Evolutionary conservation across 92 coral and sea anemone genomes (phyloP).

Genomic region (Heliopora coerulea): DNA sequence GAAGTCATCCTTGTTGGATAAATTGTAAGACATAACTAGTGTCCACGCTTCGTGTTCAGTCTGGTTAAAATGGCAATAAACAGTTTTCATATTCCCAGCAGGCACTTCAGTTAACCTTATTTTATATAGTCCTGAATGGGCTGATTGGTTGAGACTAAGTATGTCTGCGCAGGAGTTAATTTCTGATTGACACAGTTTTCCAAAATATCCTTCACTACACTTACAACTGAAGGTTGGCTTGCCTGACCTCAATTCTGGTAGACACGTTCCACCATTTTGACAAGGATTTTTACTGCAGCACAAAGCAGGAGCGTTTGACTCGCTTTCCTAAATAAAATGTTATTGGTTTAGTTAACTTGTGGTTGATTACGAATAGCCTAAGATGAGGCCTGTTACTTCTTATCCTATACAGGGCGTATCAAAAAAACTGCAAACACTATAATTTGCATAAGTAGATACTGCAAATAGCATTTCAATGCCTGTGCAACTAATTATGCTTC

Average conservation of each 20-base stretch:
- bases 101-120: too few relatives aligned
- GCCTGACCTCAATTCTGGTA: neutral
- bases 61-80: conserved; percentile 14
- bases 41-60: conserved; percentile 17
- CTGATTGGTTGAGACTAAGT: too few relatives aligned
- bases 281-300: neutral
- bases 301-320: neutral
- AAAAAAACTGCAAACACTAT: too few relatives aligned
- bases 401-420: too few relatives aligned
- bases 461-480: too few relatives aligned
- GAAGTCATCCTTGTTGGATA: conserved; percentile 5
- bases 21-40: conserved; percentile 9
- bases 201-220: neutral
- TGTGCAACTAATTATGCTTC: too few relatives aligned
- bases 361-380: too few relatives aligned
- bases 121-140: too few relatives aligned
- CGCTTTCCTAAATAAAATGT: neutral
- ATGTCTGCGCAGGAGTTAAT: too few relatives aligned
- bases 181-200: conserved; percentile 1
- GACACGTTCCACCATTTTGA: neutral
- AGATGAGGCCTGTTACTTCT: too few relatives aligned
- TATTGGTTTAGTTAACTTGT: too few relatives aligned
- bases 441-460: too few relatives aligned
- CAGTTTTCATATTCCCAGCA: neutral
- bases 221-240: neutral